These are phyloP conservation scores for Athetis lepigone DNA, from an alignment of 2,888 invertebrate genomes.

Conservation along the genomic window DNA sequence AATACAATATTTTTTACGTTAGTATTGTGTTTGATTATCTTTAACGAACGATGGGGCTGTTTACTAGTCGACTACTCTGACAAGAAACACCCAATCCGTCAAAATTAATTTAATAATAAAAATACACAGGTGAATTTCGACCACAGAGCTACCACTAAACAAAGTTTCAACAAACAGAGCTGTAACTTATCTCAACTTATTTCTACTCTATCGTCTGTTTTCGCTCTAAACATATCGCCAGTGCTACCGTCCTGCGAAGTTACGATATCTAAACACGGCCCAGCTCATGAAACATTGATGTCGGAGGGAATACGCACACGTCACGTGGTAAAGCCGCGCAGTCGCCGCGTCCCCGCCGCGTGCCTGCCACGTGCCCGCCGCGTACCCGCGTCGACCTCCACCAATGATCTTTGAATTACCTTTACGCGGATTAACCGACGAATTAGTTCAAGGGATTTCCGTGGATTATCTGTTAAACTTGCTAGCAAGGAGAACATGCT, in stretches of 20 bases:
- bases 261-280: conserved; percentile 19
- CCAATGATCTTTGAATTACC: conserved; percentile 30
- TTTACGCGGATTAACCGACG: conserved; percentile 21
- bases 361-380: background rate
- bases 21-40: too few relatives aligned
- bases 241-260: background rate
- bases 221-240: background rate
- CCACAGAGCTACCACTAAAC: too few relatives aligned
- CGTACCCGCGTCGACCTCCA: background rate
- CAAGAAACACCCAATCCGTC: too few relatives aligned
- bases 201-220: too few relatives aligned
- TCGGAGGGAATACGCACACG: conserved; percentile 2
- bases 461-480: conserved; percentile 21
- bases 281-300: conserved; percentile 33
- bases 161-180: too few relatives aligned
- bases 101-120: too few relatives aligned
- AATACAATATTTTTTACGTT: too few relatives aligned
- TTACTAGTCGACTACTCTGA: too few relatives aligned
- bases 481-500: background rate
- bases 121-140: too few relatives aligned
- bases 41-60: too few relatives aligned
- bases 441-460: conserved; percentile 23
- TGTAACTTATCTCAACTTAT: too few relatives aligned
- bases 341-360: background rate
- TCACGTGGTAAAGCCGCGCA: background rate